Percentiles rank a stretch among this genome's conserved stretches.
phyloP scores from a whole-genome alignment of 2,113 vertebrate species.

The Zapornia atra region DNA sequence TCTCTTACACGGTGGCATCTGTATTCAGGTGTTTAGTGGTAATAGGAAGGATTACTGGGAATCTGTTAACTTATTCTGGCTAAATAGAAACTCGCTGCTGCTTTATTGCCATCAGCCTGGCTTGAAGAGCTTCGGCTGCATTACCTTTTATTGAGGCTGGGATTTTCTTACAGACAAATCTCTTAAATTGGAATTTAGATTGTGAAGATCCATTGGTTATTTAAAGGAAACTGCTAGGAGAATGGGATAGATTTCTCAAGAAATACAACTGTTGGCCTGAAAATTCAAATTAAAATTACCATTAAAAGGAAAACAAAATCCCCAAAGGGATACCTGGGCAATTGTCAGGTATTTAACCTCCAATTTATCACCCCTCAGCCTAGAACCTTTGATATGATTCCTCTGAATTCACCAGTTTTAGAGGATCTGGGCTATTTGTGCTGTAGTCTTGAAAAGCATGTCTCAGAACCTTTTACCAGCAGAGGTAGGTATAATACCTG shows the following conservation, averaged over 20 bases:
- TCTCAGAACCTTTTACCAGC: neutral
- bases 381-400: neutral
- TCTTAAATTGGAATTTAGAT: constrained; percentile 47
- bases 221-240: constrained; percentile 32
- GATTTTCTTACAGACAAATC: constrained; percentile 40
- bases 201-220: constrained; percentile 33
- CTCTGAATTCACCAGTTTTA: neutral
- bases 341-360: neutral
- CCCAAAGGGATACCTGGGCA: neutral
- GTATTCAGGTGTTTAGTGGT: neutral
- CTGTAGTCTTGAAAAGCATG: neutral
- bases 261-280: neutral
- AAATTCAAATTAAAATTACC: constrained; percentile 3
- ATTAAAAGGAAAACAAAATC: neutral
- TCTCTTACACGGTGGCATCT: neutral
- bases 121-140: neutral
- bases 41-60: neutral
- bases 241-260: constrained; percentile 21
- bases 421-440: neutral
- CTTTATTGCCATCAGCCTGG: constrained; percentile 4
- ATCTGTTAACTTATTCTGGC: neutral
- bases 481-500: neutral
- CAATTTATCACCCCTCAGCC: neutral
- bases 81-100: neutral
- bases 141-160: constrained; percentile 14